These are phyloP conservation scores for Apantesis nais DNA, from an alignment of 2,888 invertebrate species.

Conservation along the genomic window DNA sequence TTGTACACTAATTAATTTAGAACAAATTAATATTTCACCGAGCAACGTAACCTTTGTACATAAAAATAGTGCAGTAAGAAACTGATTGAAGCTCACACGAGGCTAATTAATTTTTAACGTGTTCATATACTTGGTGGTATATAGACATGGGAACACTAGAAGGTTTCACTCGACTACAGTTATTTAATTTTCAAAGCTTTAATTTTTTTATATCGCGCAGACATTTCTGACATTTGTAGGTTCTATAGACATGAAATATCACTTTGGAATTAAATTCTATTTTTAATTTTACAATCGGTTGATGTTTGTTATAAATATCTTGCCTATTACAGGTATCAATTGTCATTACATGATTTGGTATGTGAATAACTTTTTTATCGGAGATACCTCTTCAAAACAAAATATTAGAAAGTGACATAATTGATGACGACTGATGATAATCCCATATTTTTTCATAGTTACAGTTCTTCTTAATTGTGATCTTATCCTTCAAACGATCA, in stretches of 20 bases:
- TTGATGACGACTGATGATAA: too few relatives aligned
- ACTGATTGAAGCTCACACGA: conserved; percentile 40
- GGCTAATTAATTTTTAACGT: conserved; percentile 52
- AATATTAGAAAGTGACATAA: neutral
- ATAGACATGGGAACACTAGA: conserved; percentile 20
- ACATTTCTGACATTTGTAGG: neutral
- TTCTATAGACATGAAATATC: neutral
- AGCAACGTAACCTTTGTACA: conserved; percentile 56
- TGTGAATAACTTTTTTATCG: neutral
- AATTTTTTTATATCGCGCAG: conserved; percentile 3
- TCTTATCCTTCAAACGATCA: too few relatives aligned
- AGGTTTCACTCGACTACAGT: conserved; percentile 36
- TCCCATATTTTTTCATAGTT: neutral
- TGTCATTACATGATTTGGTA: neutral
- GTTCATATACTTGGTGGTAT: conserved; percentile 39
- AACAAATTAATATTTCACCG: conserved; percentile 69
- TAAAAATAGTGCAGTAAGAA: conserved; percentile 33
- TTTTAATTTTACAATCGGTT: neutral
- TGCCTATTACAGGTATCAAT: neutral
- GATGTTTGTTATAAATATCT: neutral
- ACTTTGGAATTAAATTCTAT: neutral
- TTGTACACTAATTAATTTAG: conserved; percentile 79
- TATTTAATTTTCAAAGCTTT: conserved; percentile 36
- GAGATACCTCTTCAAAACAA: neutral
- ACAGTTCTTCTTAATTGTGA: neutral